Conservation (phyloP, 2,888 invertebrate species). For the Microctonus aethiopoides region DNA sequence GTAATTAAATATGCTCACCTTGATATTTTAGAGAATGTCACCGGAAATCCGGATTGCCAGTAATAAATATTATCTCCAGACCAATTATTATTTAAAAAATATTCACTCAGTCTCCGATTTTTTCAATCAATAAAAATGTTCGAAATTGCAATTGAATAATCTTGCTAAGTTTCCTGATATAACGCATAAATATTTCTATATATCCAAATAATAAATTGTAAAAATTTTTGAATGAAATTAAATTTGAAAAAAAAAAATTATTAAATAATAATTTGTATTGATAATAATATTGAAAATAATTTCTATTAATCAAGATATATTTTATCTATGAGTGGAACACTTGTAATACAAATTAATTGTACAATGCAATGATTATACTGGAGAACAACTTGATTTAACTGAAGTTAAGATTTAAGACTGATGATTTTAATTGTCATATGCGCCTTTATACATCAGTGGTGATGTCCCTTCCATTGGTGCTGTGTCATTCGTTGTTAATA, state of each 20-base stretch:
- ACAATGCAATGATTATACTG: not conserved
- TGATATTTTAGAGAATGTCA: not conserved
- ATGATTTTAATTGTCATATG: conserved; percentile 62
- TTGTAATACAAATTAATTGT: not conserved
- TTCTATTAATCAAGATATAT: too few species aligned
- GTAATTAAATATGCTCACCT: not conserved
- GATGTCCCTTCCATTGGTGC: conserved; percentile 48
- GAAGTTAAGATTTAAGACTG: conserved; percentile 59
- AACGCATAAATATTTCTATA: conserved; percentile 57
- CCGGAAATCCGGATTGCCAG: not conserved
- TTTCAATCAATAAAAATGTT: conserved; percentile 58
- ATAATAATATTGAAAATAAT: too few species aligned
- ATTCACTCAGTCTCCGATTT: conserved; percentile 52
- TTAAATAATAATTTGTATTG: too few species aligned
- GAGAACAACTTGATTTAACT: conserved; percentile 46
- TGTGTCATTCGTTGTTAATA: conserved; percentile 3
- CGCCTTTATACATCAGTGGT: conserved; percentile 59
- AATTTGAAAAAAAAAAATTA: not conserved
- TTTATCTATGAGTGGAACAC: too few species aligned
- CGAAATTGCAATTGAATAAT: conserved; percentile 70
- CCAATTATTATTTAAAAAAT: not conserved
- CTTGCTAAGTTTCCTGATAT: conserved; percentile 64
- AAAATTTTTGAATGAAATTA: not conserved
- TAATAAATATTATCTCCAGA: not conserved
- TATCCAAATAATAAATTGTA: conserved; percentile 11